Percentiles rank a stretch among this genome's conserved stretches.
Evolutionary conservation across 1,140 invertebrate genomes (phyloP).

Genomic region (Drosophila hydei): DNA sequence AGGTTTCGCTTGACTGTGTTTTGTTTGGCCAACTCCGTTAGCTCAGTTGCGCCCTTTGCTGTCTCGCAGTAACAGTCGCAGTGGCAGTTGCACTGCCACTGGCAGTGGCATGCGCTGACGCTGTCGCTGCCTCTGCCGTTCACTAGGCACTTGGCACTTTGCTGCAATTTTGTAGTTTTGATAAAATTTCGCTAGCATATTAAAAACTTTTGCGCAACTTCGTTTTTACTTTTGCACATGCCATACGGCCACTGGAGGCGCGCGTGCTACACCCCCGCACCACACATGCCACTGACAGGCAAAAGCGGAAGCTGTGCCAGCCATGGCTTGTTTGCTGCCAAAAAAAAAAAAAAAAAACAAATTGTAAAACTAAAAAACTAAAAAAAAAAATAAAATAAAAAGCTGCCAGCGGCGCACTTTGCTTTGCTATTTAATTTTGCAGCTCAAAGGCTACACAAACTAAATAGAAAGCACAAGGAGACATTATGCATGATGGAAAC

Average conservation of each 20-base stretch:
- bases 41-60: slow-evolving; percentile 63
- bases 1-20: slow-evolving; percentile 82
- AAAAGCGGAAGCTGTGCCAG: slow-evolving; percentile 66
- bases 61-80: slow-evolving; percentile 23
- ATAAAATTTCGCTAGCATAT: slow-evolving; percentile 83
- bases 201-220: slow-evolving; percentile 81
- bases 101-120: slow-evolving; percentile 3
- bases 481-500: slow-evolving; percentile 53
- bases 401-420: slow-evolving; percentile 67
- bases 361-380: slow-evolving; percentile 14
- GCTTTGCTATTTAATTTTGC: slow-evolving; percentile 79
- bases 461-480: slow-evolving; percentile 15
- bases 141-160: slow-evolving; percentile 77
- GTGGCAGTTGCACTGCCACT: slow-evolving; percentile 8
- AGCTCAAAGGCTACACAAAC: slow-evolving; percentile 74
- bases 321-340: slow-evolving; percentile 75
- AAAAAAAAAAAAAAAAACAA: slow-evolving; percentile 47
- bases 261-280: slow-evolving; percentile 25
- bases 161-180: slow-evolving; percentile 83
- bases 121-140: slow-evolving; percentile 40
- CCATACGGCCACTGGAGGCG: slow-evolving; percentile 40
- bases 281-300: slow-evolving; percentile 74
- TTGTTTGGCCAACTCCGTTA: slow-evolving; percentile 75
- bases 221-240: slow-evolving; percentile 81
- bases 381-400: slow-evolving; percentile 44